Percentiles rank a stretch among this genome's conserved stretches.
Conservation (phyloP, 2,113 vertebrate genomes). For the Rhea americana region DNA sequence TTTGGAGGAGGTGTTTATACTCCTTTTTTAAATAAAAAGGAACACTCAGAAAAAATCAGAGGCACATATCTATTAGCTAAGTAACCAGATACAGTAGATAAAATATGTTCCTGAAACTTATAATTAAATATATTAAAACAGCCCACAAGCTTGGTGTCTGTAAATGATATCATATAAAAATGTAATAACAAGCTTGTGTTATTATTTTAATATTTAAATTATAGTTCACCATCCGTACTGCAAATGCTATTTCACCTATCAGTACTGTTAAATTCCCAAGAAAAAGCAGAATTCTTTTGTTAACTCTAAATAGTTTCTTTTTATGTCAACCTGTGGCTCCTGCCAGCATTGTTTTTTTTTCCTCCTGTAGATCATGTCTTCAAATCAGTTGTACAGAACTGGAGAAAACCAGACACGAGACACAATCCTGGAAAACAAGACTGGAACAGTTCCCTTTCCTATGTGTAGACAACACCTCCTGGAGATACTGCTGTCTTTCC, state of each 20-base stretch:
- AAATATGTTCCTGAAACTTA: slow-evolving; percentile 79
- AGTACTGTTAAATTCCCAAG: slow-evolving; percentile 67
- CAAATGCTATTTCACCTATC: slow-evolving; percentile 53
- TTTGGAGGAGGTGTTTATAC: slow-evolving; percentile 47
- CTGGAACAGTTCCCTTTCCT: slow-evolving; percentile 28
- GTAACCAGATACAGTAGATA: slow-evolving; percentile 78
- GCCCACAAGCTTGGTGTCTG: slow-evolving; percentile 69
- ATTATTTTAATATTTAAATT: slow-evolving; percentile 63
- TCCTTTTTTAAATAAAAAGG: slow-evolving; percentile 59
- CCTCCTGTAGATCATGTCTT: neutral
- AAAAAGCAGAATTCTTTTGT: slow-evolving; percentile 55
- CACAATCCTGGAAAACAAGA: neutral
- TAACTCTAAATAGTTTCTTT: slow-evolving; percentile 14
- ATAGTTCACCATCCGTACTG: slow-evolving; percentile 55
- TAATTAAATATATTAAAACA: slow-evolving; percentile 77
- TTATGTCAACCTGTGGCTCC: neutral
- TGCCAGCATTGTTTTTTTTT: neutral
- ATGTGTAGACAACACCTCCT: neutral
- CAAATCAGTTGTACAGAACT: slow-evolving; percentile 20
- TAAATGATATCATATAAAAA: slow-evolving; percentile 69
- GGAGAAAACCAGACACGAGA: slow-evolving; percentile 51
- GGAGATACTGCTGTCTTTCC: neutral
- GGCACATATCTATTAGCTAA: slow-evolving; percentile 62
- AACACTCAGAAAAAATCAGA: slow-evolving; percentile 55
- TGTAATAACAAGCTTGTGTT: slow-evolving; percentile 66